Conservation (phyloP, 2,797 vertebrate species). For the Chelonia mydas region DNA sequence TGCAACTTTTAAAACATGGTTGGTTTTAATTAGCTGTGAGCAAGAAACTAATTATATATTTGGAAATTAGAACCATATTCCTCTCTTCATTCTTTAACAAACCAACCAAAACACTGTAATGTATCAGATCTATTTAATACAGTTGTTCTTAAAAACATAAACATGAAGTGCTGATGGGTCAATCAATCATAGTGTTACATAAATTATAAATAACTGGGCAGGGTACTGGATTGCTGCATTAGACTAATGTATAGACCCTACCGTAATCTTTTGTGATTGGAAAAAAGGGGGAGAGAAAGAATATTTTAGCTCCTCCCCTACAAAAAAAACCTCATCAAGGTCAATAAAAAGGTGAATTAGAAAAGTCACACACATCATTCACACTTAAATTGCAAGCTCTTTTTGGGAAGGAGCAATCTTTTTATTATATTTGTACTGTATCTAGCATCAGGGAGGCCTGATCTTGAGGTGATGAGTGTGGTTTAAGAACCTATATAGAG, state of each 20-base stretch:
- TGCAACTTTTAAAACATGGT: accelerated
- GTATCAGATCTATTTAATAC: neutral
- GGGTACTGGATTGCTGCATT: conserved; percentile 28
- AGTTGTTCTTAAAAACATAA: neutral
- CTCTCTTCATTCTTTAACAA: neutral
- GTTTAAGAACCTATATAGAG: neutral
- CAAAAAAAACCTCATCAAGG: conserved; percentile 44
- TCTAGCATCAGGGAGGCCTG: accelerated
- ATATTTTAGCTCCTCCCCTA: conserved; percentile 18
- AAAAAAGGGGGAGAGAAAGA: neutral
- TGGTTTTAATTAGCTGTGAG: neutral
- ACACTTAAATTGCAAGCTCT: neutral
- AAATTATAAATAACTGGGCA: neutral
- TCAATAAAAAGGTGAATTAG: conserved; percentile 51
- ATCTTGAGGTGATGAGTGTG: neutral
- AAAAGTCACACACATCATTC: neutral
- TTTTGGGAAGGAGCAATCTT: neutral
- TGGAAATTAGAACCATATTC: accelerated
- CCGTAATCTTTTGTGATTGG: conserved; percentile 32
- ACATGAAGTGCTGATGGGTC: neutral
- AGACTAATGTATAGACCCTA: conserved; percentile 47
- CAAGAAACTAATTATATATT: accelerated
- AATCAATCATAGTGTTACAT: neutral
- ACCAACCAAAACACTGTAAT: neutral
- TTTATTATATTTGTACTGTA: neutral